A percentile compares a stretch with the other conserved stretches of the same genome.
Evolutionary conservation across 2,113 vertebrate genomes (phyloP).

Genomic region (Salvelinus namaycush): DNA sequence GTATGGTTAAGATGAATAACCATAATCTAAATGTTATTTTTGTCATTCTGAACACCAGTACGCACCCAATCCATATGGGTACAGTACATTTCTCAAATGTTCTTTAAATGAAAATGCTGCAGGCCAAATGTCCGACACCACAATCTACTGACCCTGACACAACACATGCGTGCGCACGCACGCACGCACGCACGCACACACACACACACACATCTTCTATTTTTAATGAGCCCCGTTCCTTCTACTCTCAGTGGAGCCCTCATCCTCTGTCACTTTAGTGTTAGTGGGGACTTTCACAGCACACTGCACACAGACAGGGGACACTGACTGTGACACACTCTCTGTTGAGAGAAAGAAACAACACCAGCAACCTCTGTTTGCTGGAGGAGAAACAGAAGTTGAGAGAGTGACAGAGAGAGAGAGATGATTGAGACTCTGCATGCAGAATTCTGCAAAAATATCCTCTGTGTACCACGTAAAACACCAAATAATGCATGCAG

Average conservation of each 20-base stretch:
- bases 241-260: constrained; percentile 22
- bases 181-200: not conserved
- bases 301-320: constrained; percentile 31
- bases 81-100: too few relatives aligned
- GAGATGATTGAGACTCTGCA: too few relatives aligned
- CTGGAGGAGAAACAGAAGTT: not conserved
- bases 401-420: constrained; percentile 4
- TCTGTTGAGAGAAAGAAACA: not conserved
- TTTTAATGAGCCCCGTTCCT: constrained; percentile 32
- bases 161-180: not conserved
- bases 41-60: too few relatives aligned
- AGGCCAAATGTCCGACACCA: too few relatives aligned
- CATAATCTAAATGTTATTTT: too few relatives aligned
- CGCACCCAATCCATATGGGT: too few relatives aligned
- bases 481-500: too few relatives aligned
- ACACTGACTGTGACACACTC: not conserved
- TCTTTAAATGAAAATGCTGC: too few relatives aligned
- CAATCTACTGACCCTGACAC: too few relatives aligned
- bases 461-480: too few relatives aligned
- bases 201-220: constrained; percentile 11
- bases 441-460: too few relatives aligned
- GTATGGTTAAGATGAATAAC: too few relatives aligned
- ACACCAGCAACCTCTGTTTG: not conserved
- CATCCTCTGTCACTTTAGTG: constrained; percentile 22
- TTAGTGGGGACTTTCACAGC: constrained; percentile 23